Evolutionary conservation across 1,140 invertebrate genomes (phyloP).

Genomic region (Colletes gigas): DNA sequence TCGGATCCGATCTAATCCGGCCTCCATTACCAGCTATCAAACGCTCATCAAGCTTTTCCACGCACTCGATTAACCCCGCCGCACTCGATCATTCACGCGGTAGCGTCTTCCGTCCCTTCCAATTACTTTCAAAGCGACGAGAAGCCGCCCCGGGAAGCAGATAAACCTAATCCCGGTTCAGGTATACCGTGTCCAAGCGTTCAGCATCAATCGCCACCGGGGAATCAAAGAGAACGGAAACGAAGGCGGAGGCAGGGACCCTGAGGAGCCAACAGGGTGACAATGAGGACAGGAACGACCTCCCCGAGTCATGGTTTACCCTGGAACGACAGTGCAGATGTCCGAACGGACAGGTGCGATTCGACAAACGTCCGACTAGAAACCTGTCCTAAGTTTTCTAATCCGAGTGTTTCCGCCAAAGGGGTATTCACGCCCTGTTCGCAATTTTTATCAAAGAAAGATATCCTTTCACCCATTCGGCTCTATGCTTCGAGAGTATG

Average conservation of each 20-base stretch:
- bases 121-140: conserved; percentile 43
- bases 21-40: conserved; percentile 6
- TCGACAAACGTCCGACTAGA: conserved; percentile 63
- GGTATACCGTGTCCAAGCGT: conserved; percentile 19
- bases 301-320: conserved; percentile 65
- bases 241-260: background rate
- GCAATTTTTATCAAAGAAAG: too few species aligned
- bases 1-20: conserved; percentile 9
- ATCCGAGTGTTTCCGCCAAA: too few species aligned
- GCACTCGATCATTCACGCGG: conserved; percentile 30
- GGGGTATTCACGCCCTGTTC: too few species aligned
- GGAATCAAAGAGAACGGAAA: conserved; percentile 20
- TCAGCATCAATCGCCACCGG: background rate
- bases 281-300: conserved; percentile 40
- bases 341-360: conserved; percentile 71
- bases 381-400: background rate
- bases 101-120: conserved; percentile 38
- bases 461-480: too few species aligned
- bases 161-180: conserved; percentile 43
- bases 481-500: too few species aligned
- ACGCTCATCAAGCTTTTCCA: conserved; percentile 31
- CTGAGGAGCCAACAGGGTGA: conserved; percentile 32
- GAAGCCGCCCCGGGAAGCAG: conserved; percentile 6
- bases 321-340: conserved; percentile 69
- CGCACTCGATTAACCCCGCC: conserved; percentile 40